Evolutionary conservation across 2,888 invertebrate species (phyloP).

Genomic region (Heliconius erato): DNA sequence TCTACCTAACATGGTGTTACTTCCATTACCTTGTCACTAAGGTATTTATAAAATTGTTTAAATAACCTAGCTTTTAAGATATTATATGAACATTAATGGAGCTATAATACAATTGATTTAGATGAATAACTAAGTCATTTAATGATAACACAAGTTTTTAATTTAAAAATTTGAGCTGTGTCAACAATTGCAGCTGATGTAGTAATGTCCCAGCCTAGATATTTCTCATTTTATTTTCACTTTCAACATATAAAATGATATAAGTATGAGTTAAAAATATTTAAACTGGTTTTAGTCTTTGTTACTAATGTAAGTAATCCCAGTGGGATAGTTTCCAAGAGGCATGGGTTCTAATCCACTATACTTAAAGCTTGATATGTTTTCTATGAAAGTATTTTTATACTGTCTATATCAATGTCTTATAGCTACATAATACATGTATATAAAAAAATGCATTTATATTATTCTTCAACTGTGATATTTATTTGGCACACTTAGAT

Average conservation of each 20-base stretch:
- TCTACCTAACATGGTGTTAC: constrained; percentile 50
- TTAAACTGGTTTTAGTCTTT: neutral
- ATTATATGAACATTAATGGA: neutral
- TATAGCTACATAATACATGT: neutral
- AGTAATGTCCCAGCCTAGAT: no score
- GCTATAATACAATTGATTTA: neutral
- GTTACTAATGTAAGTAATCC: no score
- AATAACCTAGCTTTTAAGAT: constrained; percentile 32
- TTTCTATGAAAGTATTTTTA: neutral
- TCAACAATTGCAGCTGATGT: neutral
- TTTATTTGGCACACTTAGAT: constrained; percentile 15
- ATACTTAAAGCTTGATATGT: neutral
- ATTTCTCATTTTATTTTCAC: no score
- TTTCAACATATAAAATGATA: no score
- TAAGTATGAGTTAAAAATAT: no score
- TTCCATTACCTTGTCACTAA: constrained; percentile 49
- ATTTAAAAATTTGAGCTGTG: neutral
- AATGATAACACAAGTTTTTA: no score
- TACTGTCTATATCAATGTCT: neutral
- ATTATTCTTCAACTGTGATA: constrained; percentile 39
- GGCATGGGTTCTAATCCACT: neutral
- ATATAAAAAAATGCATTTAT: constrained; percentile 10
- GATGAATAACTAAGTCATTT: no score
- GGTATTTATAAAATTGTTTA: constrained; percentile 48
- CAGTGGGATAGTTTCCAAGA: no score